phyloP scores from a whole-genome alignment of 2,797 vertebrate species.

The Schizopygopsis pylzovi region DNA sequence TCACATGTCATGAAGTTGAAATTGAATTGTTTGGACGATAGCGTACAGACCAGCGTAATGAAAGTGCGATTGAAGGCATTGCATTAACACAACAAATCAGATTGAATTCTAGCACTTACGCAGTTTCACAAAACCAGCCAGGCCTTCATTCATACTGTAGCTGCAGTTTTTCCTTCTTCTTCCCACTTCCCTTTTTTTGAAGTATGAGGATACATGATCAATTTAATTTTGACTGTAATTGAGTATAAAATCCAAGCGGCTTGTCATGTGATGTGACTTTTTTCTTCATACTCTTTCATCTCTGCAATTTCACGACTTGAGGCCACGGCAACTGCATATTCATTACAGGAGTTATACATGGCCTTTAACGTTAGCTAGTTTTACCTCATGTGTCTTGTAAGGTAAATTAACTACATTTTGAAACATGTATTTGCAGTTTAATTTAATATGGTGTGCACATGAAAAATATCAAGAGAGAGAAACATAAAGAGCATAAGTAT shows the following conservation, averaged over 20 bases:
- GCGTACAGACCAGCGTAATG: constrained; percentile 8
- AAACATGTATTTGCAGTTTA: constrained; percentile 1
- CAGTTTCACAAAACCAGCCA: constrained; percentile 69
- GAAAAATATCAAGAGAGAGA: not conserved
- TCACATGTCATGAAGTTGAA: constrained; percentile 12
- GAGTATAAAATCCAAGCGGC: constrained; percentile 69
- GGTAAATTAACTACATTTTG: constrained; percentile 38
- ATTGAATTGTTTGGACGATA: not conserved
- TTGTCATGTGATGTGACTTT: constrained; percentile 70
- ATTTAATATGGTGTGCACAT: not conserved
- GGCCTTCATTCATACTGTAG: constrained; percentile 63
- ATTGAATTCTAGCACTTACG: not conserved
- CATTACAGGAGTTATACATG: constrained; percentile 52
- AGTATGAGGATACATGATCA: constrained; percentile 71
- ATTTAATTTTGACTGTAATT: constrained; percentile 79
- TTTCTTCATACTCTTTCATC: constrained; percentile 68
- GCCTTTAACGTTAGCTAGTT: constrained; percentile 30
- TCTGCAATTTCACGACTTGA: constrained; percentile 66
- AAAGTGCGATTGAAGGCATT: constrained; percentile 27
- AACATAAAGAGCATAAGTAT: not conserved
- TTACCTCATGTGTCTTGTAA: constrained; percentile 42
- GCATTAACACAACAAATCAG: constrained; percentile 30
- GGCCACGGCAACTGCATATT: constrained; percentile 43
- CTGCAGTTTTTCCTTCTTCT: constrained; percentile 63
- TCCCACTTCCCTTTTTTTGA: constrained; percentile 40